These are phyloP conservation scores for Melikaiella ostensackeni DNA, from an alignment of 2,888 invertebrate species.

Conservation along the genomic window DNA sequence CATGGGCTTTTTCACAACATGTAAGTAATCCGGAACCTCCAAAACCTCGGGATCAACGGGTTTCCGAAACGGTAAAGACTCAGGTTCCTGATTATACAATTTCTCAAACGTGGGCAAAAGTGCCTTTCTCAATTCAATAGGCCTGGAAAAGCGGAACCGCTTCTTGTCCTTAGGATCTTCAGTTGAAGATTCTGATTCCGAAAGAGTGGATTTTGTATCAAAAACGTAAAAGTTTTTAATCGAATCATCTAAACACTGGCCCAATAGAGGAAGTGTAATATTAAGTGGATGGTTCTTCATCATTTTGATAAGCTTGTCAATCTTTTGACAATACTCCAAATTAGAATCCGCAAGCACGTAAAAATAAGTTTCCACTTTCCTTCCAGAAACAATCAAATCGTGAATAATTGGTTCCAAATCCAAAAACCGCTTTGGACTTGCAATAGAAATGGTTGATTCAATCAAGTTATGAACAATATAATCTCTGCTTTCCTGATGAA, in stretches of 20 bases:
- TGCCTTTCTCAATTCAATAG: constrained; percentile 94
- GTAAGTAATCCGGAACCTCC: constrained; percentile 97
- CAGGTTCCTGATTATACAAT: constrained; percentile 94
- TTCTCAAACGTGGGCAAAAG: constrained; percentile 97
- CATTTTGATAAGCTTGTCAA: not conserved
- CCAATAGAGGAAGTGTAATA: not conserved
- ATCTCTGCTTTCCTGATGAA: not conserved
- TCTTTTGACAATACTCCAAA: not conserved
- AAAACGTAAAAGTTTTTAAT: not conserved
- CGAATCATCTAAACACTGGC: not conserved
- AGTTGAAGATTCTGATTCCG: not conserved
- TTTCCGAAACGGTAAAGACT: constrained; percentile 96
- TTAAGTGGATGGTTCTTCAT: not conserved
- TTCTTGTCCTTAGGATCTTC: not conserved
- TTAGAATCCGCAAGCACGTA: not conserved
- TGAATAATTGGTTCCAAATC: not conserved
- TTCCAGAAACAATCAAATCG: not conserved
- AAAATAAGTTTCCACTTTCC: not conserved
- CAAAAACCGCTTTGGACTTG: not conserved
- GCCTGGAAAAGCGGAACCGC: constrained; percentile 89
- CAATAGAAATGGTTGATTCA: not conserved
- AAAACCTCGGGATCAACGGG: constrained; percentile 96
- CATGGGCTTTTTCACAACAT: constrained; percentile 97
- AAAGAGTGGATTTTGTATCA: not conserved
- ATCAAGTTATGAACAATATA: not conserved